Conservation (phyloP, 2,113 vertebrate species). For the Chionodraco myersi region DNA sequence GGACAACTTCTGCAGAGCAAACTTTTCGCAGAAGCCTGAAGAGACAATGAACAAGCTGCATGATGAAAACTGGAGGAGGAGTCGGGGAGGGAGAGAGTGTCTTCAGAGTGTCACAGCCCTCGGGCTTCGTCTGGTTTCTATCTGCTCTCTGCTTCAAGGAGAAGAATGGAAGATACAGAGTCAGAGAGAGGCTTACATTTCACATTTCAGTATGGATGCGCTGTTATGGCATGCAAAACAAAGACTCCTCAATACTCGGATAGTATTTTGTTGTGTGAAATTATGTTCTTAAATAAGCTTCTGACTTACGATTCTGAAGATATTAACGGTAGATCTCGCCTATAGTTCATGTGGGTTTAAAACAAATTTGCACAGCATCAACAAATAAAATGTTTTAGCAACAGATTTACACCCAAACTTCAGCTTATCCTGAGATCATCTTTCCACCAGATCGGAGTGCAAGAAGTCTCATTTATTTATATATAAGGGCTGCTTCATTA, state of each 20-base stretch:
- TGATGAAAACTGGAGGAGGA: conserved; percentile 73
- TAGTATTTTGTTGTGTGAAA: conserved; percentile 4
- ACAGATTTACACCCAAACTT: too few relatives aligned
- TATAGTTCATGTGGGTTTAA: too few relatives aligned
- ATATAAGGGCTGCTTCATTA: neutral
- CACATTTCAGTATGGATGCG: conserved; percentile 50
- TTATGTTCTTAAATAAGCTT: neutral
- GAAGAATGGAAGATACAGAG: conserved; percentile 56
- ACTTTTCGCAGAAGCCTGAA: conserved; percentile 67
- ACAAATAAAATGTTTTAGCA: too few relatives aligned
- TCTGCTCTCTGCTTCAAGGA: conserved; percentile 60
- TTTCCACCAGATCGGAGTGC: neutral
- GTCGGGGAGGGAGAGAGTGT: conserved; percentile 57
- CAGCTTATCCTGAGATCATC: neutral
- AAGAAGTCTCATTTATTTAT: neutral
- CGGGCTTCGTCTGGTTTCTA: conserved; percentile 72
- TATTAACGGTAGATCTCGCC: neutral
- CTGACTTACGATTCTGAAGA: neutral
- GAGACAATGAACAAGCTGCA: conserved; percentile 62
- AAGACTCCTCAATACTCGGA: conserved; percentile 34
- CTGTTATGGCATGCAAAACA: conserved; percentile 34
- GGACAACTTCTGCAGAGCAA: conserved; percentile 61
- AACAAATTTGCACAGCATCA: too few relatives aligned
- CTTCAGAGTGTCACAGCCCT: conserved; percentile 70
- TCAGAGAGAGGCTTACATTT: conserved; percentile 48